These are phyloP conservation scores for Trochalopteron elliotii DNA, from an alignment of 2,113 vertebrate genomes.

Conservation along the genomic window DNA sequence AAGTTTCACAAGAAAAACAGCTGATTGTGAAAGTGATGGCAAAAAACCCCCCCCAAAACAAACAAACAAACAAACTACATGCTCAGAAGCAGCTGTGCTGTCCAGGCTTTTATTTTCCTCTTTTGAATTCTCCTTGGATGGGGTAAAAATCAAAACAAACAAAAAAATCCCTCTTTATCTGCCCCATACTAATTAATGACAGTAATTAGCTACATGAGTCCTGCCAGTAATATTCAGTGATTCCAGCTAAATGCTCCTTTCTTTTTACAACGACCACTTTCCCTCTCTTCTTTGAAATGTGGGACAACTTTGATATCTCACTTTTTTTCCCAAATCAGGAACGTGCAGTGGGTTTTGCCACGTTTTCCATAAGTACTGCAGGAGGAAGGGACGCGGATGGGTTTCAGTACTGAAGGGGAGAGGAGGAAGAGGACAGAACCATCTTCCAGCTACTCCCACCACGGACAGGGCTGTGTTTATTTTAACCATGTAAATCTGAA, in stretches of 20 bases:
- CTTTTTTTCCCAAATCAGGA: background rate
- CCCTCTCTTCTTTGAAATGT: background rate
- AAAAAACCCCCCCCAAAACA: background rate
- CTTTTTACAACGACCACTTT: background rate
- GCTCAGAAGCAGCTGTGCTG: background rate
- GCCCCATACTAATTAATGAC: background rate
- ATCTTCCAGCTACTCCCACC: background rate
- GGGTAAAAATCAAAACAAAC: background rate
- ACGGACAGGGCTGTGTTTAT: background rate
- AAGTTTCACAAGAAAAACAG: conserved; percentile 11
- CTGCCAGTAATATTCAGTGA: background rate
- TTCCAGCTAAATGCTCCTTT: background rate
- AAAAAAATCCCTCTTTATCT: background rate
- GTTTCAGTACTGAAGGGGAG: background rate
- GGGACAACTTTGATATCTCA: background rate
- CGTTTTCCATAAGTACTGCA: rapidly evolving
- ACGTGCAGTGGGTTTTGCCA: rapidly evolving
- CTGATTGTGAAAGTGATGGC: background rate
- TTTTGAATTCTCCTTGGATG: background rate
- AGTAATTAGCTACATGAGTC: background rate
- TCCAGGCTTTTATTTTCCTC: background rate
- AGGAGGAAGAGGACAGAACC: background rate
- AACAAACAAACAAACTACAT: background rate
- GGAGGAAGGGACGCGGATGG: background rate
- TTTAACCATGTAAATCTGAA: background rate